These are phyloP conservation scores for Pao palembangensis DNA, from an alignment of 2,113 vertebrate species.

Conservation along the genomic window DNA sequence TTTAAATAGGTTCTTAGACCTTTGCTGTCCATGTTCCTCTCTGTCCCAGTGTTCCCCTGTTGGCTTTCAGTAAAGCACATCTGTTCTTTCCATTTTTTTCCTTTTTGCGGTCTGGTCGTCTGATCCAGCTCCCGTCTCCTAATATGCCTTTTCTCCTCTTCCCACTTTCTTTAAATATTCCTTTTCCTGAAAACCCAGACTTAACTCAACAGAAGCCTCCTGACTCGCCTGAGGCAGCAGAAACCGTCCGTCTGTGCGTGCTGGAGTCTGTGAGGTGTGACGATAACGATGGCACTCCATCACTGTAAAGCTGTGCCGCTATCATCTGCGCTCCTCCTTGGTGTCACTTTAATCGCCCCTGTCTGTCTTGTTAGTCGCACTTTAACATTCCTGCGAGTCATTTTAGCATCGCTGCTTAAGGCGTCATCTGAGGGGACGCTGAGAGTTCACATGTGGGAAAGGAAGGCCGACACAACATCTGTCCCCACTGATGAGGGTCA, in stretches of 20 bases:
- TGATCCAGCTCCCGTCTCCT: not conserved
- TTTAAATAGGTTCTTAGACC: not conserved
- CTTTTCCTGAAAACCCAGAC: conserved; percentile 10
- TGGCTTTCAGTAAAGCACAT: conserved; percentile 21
- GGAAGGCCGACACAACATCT: too few species aligned
- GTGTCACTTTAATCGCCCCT: not conserved
- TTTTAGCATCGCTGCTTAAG: not conserved
- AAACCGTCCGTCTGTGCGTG: not conserved
- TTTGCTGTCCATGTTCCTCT: not conserved
- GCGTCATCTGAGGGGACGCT: conserved; percentile 9
- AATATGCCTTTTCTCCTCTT: not conserved
- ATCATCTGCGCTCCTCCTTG: not conserved
- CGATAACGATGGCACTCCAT: conserved; percentile 13
- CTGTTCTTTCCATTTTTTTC: conserved; percentile 26
- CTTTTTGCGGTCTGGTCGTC: conserved; percentile 21
- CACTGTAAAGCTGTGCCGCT: conserved; percentile 18
- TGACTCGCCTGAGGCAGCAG: not conserved
- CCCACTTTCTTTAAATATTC: not conserved
- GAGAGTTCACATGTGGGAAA: not conserved
- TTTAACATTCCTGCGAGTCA: conserved; percentile 20
- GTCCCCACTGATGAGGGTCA: too few species aligned
- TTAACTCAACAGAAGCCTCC: conserved; percentile 32
- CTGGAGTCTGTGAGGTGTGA: not conserved
- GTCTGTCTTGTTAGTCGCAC: not conserved
- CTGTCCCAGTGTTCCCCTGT: not conserved